Percentiles rank a stretch among this genome's conserved stretches.
phyloP scores from a whole-genome alignment of 2,113 vertebrate genomes.

The Forbesichthys agassizii region DNA sequence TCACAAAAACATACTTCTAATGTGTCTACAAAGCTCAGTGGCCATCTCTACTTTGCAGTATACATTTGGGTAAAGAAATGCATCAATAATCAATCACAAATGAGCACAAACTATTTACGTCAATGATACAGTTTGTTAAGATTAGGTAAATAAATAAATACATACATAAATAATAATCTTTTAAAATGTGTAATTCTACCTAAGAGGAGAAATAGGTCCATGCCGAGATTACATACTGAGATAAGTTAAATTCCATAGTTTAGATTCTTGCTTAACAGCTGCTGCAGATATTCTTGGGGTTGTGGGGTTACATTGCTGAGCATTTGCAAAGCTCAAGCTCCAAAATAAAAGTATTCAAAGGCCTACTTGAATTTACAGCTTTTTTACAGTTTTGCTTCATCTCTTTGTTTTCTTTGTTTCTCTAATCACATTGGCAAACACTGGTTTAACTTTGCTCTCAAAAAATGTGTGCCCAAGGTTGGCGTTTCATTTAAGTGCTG shows the following conservation, averaged over 20 bases:
- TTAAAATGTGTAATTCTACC: no score
- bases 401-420: background rate
- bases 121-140: no score
- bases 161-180: no score
- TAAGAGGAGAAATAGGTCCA: conserved; percentile 4
- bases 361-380: background rate
- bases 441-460: background rate
- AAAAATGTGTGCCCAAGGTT: conserved; percentile 16
- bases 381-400: background rate
- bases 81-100: no score
- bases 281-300: background rate
- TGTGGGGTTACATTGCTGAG: background rate
- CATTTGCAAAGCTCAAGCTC: background rate
- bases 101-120: no score
- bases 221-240: background rate
- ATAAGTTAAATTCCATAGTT: conserved; percentile 14
- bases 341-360: background rate
- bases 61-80: no score
- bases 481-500: conserved; percentile 37
- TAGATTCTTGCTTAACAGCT: background rate
- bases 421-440: background rate
- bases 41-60: no score
- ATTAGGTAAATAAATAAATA: no score
- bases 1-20: no score
- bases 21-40: no score